These are phyloP conservation scores for Palloptera scutellata DNA, from an alignment of 2,888 invertebrate species.

Conservation along the genomic window DNA sequence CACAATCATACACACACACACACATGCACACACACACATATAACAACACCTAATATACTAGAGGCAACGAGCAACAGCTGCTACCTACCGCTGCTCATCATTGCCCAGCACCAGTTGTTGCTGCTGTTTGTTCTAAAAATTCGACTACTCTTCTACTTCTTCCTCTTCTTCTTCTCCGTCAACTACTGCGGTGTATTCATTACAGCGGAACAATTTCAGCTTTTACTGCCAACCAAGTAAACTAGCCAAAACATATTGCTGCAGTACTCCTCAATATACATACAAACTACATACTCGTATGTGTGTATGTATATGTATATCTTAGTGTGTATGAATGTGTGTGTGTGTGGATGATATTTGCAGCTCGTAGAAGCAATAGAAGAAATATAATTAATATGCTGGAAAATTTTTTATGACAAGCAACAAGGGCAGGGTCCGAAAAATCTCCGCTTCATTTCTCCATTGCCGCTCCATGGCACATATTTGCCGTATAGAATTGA, in stretches of 20 bases:
- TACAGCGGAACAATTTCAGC: neutral
- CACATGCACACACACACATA: neutral
- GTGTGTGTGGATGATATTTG: neutral
- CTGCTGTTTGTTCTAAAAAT: neutral
- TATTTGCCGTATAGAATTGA: neutral
- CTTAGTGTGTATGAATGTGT: constrained; percentile 1
- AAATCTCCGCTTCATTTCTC: constrained; percentile 17
- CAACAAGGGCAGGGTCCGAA: constrained; percentile 50
- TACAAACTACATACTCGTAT: neutral
- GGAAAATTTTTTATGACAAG: constrained; percentile 56
- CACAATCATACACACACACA: constrained; percentile 21
- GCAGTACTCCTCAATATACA: no score
- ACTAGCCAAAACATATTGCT: no score
- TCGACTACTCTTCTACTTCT: neutral
- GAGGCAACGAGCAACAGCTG: constrained; percentile 11
- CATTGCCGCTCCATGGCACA: neutral
- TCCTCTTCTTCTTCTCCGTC: no score
- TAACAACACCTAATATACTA: neutral
- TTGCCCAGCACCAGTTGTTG: neutral
- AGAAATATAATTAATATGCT: constrained; percentile 40
- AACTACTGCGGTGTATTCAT: no score
- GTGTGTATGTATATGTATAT: neutral
- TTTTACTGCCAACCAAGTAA: no score
- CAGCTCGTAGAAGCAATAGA: neutral
- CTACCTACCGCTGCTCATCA: neutral